Evolutionary conservation across 1,140 invertebrate species (phyloP), one percentile per base, ranked within the genome.

Genomic region (Papilio polyxenes): DNA sequence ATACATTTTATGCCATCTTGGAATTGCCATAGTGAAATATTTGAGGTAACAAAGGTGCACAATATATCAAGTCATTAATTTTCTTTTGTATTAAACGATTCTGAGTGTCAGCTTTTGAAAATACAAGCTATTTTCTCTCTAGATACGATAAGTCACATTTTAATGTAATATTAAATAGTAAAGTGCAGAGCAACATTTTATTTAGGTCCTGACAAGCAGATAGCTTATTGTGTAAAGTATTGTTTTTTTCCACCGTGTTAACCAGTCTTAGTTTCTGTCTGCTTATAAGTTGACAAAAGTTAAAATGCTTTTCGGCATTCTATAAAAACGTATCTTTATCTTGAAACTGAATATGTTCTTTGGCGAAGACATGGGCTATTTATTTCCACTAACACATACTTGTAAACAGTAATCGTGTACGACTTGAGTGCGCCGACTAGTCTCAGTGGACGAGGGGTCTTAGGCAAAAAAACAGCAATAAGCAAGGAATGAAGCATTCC

Each of bases 1-100:
- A 80, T 62, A 80, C 44, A 80, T 80, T 49, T 80, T 65, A 80
- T 69, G 56, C 17, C 31, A 44, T 62, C 56, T 79, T 44, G 53
- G n/a, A n/a, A n/a, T n/a, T n/a, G 17, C 75, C 23, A 62, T 59
- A 40, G 77, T 40, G 40, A 79, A 79, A 79, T 62, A 79, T 62
- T 62, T 62, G 77, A 44, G 53, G 75, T 53, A 56, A 77, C 75
- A 77, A 77, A 51, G 75, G 51, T 77, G 48, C 37, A 13, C 3
- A 31, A 75, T 59, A 17, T 59, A 59, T 59, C 31, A 15, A 72
- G 65, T 72, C 65, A 72, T 72, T 72, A 72, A 72, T 72, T 72
- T 40, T 37, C 65, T 72, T 72, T 65, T 72, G 31, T 72, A 7
- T 11, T 15, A 69, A 10, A 72, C 13, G 65, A 72, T 37, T 37